These are phyloP conservation scores for Dromiciops gliroides DNA, from an alignment of 2,113 vertebrate genomes.

Conservation along the genomic window DNA sequence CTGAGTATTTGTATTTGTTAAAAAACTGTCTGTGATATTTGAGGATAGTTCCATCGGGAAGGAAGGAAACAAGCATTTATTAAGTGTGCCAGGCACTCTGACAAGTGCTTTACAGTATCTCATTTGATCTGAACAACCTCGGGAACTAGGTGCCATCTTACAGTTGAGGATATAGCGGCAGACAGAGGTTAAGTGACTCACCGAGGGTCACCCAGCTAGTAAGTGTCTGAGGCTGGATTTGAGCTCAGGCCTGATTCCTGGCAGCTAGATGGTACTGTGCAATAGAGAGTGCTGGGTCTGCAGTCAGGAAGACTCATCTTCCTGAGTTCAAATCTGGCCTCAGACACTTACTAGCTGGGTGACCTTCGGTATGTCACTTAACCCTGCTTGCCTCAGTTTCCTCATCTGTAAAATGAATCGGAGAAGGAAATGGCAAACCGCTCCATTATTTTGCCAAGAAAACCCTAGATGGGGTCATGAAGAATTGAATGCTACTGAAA, in stretches of 20 bases:
- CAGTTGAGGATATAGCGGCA: neutral
- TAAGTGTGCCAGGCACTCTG: neutral
- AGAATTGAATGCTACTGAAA: neutral
- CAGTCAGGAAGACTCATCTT: neutral
- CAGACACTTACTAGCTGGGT: neutral
- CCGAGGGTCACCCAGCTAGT: no score
- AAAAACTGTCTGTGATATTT: no score
- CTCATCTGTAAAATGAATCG: neutral
- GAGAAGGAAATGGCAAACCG: neutral
- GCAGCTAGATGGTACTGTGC: neutral
- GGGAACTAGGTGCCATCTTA: neutral
- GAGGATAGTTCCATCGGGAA: no score
- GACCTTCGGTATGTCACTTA: neutral
- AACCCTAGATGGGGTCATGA: neutral
- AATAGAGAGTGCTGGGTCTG: neutral
- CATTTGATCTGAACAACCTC: neutral
- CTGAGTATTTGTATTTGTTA: no score
- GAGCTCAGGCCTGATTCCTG: no score
- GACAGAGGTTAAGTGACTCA: neutral
- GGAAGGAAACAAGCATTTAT: no score
- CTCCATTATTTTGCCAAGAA: neutral
- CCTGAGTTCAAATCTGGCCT: neutral
- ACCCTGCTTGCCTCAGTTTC: neutral
- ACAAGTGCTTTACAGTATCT: neutral
- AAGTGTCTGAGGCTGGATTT: no score